Evolutionary conservation across 2,797 vertebrate species (phyloP).

Genomic region (Falco berigora): DNA sequence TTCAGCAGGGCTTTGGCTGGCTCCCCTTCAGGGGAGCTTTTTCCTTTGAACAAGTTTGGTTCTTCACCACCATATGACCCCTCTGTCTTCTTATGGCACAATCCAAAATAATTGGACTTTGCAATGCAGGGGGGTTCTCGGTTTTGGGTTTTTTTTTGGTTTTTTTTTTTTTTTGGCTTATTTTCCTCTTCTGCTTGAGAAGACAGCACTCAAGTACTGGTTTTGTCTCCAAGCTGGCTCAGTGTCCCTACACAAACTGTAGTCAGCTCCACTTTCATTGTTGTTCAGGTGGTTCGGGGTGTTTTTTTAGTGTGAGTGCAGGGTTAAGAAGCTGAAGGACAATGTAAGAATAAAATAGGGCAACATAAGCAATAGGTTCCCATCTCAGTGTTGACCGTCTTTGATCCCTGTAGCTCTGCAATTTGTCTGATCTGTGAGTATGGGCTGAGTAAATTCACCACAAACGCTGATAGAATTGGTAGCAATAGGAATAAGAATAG

Average conservation of each 20-base stretch:
- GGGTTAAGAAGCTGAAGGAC: not conserved
- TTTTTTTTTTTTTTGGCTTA: not conserved
- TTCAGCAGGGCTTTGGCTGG: not conserved
- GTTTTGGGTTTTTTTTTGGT: not conserved
- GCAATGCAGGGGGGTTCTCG: not conserved
- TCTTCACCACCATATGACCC: not conserved
- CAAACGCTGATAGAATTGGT: not conserved
- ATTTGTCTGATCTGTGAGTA: not conserved
- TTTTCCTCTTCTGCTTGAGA: not conserved
- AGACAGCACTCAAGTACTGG: not conserved
- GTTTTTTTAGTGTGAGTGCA: not conserved
- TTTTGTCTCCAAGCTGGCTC: not conserved
- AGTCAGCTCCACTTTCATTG: not conserved
- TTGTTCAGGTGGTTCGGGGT: not conserved
- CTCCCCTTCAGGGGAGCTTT: not conserved
- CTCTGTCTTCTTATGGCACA: not conserved
- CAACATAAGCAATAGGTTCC: not conserved
- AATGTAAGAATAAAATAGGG: not conserved
- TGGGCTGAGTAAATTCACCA: not conserved
- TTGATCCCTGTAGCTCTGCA: not conserved
- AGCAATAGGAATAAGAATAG: not conserved
- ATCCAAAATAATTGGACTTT: not conserved
- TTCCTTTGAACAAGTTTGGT: not conserved
- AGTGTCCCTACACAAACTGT: not conserved
- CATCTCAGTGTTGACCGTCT: not conserved